Percentiles rank a stretch among this genome's conserved stretches.
Evolutionary conservation across 1,140 invertebrate species (phyloP).

Genomic region (Aphelenchoides avenae): DNA sequence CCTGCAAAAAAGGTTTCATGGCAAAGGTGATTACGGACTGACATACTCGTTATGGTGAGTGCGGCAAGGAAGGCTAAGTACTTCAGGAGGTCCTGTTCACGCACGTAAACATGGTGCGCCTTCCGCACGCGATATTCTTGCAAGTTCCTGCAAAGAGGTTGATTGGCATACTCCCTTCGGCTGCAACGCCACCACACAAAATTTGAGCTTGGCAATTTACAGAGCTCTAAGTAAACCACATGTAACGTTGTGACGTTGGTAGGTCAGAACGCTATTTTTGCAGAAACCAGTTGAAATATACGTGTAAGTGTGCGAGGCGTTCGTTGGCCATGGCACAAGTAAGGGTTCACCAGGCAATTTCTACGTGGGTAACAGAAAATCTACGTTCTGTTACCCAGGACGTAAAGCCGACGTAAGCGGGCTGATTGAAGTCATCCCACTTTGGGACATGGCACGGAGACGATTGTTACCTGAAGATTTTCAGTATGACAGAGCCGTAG

Average conservation of each 20-base stretch:
- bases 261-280: too few species aligned
- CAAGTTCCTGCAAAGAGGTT: constrained; percentile 61
- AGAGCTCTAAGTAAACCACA: too few species aligned
- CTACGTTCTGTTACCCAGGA: too few species aligned
- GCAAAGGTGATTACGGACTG: constrained; percentile 40
- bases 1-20: constrained; percentile 27
- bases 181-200: constrained; percentile 4
- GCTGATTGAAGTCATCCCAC: too few species aligned
- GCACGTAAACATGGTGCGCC: constrained; percentile 78
- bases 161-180: not conserved
- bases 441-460: not conserved
- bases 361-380: too few species aligned
- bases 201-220: not conserved
- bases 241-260: too few species aligned
- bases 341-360: too few species aligned
- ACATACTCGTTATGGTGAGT: constrained; percentile 70
- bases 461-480: constrained; percentile 70
- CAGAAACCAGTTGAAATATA: too few species aligned
- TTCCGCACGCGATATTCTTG: constrained; percentile 75
- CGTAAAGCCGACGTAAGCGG: too few species aligned
- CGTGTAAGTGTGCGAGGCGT: too few species aligned
- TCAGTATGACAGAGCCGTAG: constrained; percentile 81
- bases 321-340: too few species aligned
- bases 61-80: constrained; percentile 79
- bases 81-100: constrained; percentile 77